Evolutionary conservation across 2,113 vertebrate species (phyloP).

Genomic region (Sturnira hondurensis): DNA sequence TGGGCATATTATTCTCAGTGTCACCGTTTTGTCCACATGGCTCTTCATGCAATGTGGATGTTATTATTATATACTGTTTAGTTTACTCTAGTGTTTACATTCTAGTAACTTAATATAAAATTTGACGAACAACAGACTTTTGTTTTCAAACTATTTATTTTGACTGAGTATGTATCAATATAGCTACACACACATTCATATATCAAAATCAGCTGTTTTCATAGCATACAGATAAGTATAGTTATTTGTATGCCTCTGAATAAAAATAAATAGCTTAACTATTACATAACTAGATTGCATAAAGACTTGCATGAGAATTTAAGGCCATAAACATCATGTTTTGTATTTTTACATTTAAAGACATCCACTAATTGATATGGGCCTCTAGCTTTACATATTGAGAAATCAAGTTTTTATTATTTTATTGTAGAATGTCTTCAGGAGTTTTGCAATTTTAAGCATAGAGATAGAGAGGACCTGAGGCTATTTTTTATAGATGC

Average conservation of each 20-base stretch:
- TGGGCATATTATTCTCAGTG: background rate
- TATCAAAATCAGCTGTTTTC: background rate
- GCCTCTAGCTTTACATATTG: background rate
- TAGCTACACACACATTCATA: background rate
- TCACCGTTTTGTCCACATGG: background rate
- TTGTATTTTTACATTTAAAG: background rate
- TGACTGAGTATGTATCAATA: background rate
- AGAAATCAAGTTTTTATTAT: background rate
- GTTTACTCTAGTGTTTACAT: background rate
- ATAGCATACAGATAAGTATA: background rate
- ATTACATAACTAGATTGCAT: background rate
- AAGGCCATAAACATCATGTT: background rate
- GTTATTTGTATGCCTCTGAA: background rate
- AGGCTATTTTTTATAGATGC: background rate
- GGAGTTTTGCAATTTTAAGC: background rate
- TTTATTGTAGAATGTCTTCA: background rate
- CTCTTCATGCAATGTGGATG: background rate
- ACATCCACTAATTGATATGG: background rate
- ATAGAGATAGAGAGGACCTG: background rate
- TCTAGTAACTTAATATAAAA: background rate
- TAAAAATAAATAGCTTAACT: background rate
- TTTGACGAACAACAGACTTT: background rate
- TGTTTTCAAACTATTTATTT: background rate
- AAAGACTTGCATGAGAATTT: background rate
- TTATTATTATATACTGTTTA: background rate